phyloP scores from a whole-genome alignment of 2,797 vertebrate genomes.

The Monodelphis domestica region DNA sequence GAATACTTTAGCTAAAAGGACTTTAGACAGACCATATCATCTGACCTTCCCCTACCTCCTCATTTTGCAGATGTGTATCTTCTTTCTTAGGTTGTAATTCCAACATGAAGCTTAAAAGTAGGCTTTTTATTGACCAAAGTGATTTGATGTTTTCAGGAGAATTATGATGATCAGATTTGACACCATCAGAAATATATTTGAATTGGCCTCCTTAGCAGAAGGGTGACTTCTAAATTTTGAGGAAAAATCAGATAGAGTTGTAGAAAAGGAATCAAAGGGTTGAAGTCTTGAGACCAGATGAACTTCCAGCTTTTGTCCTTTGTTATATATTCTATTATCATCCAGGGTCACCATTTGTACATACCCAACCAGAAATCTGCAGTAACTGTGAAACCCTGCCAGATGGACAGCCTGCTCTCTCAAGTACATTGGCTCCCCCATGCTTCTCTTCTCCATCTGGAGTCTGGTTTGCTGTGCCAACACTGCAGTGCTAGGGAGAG shows the following conservation, averaged over 20 bases:
- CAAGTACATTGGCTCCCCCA: conserved; percentile 34
- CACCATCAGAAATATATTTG: background rate
- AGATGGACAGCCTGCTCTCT: conserved; percentile 66
- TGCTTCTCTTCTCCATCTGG: conserved; percentile 69
- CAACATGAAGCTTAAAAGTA: conserved; percentile 38
- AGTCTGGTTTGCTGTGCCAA: conserved; percentile 60
- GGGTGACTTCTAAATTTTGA: background rate
- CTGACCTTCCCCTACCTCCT: background rate
- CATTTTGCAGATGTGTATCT: background rate
- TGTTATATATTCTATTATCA: background rate
- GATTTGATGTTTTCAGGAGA: conserved; percentile 9
- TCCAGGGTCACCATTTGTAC: conserved; percentile 19
- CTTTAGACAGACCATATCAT: background rate
- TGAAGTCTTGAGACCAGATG: background rate
- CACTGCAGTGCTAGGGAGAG: background rate
- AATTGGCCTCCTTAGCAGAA: background rate
- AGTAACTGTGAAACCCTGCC: conserved; percentile 39
- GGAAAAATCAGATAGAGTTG: background rate
- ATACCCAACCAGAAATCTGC: conserved; percentile 38
- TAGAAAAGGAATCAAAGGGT: background rate
- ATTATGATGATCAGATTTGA: background rate
- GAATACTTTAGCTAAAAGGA: background rate
- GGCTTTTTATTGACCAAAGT: background rate
- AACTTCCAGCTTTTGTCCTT: background rate
- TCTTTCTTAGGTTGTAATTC: background rate